Evolutionary conservation across 37 sponge, comb jelly and placozoan species (phyloP).

Genomic region (Mnemiopsis leidyi): DNA sequence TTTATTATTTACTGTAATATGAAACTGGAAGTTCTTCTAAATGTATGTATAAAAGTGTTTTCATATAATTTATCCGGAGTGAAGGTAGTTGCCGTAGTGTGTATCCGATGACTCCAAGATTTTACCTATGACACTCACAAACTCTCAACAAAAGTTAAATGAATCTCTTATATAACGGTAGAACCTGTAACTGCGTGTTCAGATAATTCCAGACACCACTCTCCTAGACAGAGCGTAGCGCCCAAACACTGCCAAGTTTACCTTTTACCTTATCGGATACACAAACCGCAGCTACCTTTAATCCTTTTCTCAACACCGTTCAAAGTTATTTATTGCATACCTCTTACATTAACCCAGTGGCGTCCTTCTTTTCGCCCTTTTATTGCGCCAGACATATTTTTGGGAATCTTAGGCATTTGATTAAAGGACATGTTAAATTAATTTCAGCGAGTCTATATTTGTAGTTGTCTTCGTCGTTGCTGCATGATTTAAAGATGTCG

Average conservation of each 20-base stretch:
- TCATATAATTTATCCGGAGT: not conserved
- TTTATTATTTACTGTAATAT: slow-evolving; percentile 47
- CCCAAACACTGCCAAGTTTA: too few species aligned
- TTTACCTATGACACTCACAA: too few species aligned
- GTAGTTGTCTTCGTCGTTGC: not conserved
- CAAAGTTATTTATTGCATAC: not conserved
- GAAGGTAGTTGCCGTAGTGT: too few species aligned
- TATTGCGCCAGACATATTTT: not conserved
- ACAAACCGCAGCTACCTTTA: not conserved
- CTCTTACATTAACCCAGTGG: not conserved
- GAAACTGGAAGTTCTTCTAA: not conserved
- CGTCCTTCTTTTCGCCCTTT: not conserved
- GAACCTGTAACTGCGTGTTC: too few species aligned
- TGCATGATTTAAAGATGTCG: not conserved
- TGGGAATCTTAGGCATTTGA: not conserved
- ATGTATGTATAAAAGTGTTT: slow-evolving; percentile 31
- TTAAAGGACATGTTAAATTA: not conserved
- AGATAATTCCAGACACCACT: too few species aligned
- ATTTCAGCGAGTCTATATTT: not conserved
- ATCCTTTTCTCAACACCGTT: not conserved
- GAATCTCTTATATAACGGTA: too few species aligned
- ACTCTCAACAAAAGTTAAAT: too few species aligned
- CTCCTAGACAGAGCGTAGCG: too few species aligned
- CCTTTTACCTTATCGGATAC: too few species aligned
- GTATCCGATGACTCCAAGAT: too few species aligned